Base-by-base conservation (phyloP, 1,140 invertebrate species). In the Drosophila obscura region DNA sequence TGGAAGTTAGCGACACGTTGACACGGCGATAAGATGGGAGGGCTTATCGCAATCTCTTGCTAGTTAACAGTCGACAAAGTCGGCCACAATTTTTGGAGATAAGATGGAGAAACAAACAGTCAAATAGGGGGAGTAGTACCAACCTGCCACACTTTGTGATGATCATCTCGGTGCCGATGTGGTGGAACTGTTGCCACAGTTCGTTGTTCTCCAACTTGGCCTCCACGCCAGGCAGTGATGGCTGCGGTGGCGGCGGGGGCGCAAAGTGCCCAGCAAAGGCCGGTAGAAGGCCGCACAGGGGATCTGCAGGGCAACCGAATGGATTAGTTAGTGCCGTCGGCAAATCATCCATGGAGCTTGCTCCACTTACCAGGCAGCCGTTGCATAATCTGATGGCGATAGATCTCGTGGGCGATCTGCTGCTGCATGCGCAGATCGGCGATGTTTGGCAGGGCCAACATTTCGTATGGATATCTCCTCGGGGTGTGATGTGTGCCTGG, bases 61-160 rank as follows among this genome's bases (percentile, higher is more conserved):
- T 11, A 39, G 35, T 39, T 11, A 11, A 39, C 11, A 63, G 48
- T 49, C 65, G 52, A 74, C 57, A 39, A 39, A 39, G 44, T 50
- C 44, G 68, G 13, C 26, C 52, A 63, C 43, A 24, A 4, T 28
- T 39, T 39, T 39, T 2, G 15, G 19, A 65, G 81, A 84, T 85
- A 67, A 77, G 61, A 44, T 41, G 41, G 16, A 52, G 58, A 72
- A 57, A 62, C 46, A 58, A 80, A 53, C 57, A 59, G 28, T 15
- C 19, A 28, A 58, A 31, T 43, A n/a, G 16, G 31, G 19, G 16
- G 31, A n/a, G 26, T 15, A 50, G 49, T 55, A 77, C 82, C 62
- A 63, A 99, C 98, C 98, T 95, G 93, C 98, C 98, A 61, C 96
- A 97, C 93, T 99, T 99, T 11, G 98, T 99, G 92, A 99, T 99